A percentile compares a stretch with the other conserved stretches of the same genome.
phyloP scores from a whole-genome alignment of 2,113 vertebrate species.

The Centrocercus urophasianus region DNA sequence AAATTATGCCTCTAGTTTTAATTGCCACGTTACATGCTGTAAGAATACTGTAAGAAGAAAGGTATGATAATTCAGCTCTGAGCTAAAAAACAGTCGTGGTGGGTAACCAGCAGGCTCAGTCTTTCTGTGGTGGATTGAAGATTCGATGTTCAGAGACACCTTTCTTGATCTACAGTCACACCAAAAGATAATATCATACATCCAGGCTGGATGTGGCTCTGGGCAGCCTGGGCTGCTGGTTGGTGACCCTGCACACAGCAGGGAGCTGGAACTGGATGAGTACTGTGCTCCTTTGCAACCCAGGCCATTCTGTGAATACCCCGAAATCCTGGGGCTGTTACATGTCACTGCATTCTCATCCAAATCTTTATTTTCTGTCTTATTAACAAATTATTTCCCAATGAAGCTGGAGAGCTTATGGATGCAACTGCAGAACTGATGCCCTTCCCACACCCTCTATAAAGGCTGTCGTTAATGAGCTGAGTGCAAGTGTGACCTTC shows the following conservation, averaged over 20 bases:
- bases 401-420: neutral
- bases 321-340: neutral
- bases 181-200: neutral
- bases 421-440: neutral
- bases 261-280: no score
- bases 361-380: neutral
- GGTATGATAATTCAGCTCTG: neutral
- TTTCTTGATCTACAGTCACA: neutral
- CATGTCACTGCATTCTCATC: neutral
- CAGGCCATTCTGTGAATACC: neutral
- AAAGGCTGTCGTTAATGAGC: neutral
- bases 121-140: neutral
- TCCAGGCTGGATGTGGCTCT: no score
- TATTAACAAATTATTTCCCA: neutral
- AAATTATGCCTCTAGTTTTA: neutral
- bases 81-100: neutral
- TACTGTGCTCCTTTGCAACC: no score
- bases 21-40: neutral
- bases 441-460: neutral
- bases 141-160: neutral
- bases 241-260: no score
- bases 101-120: neutral
- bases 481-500: slow-evolving; percentile 6
- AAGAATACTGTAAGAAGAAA: neutral
- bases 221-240: no score